Evolutionary conservation across 2,888 invertebrate species (phyloP), one percentile per base, ranked within the genome.

Genomic region (Andrena dorsata): DNA sequence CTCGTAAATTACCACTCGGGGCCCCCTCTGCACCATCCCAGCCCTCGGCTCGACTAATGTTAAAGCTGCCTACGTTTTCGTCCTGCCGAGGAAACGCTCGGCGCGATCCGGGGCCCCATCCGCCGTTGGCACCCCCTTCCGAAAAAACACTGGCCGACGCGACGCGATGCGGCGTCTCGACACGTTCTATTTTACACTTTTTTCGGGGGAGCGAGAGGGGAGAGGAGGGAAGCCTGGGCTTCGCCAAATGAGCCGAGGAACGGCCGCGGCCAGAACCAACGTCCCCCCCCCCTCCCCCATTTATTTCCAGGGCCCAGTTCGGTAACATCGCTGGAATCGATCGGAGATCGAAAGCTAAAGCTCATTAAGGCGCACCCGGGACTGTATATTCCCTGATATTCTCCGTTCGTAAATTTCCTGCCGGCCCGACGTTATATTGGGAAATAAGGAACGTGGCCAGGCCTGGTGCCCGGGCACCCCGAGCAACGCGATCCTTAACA

Each of bases 1-100:
- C 93, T 93, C 93, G 93, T 93, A 93, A 93, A 93, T 93, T 93
- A 93, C 92, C 91, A 88, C 88, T 87, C 87, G 76, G 75, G 68
- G 58, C 71, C 80, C 76, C 83, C 89, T 76, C 85, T 82, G 76
- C 85, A 20, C 23, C 80, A 70, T 86, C 85, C 85, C 77, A 75
- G 69, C 80, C 77, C 83, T 81, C 71, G 84, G 82, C 86, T 82
- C 89, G 75, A 74, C 82, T 88, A 88, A 88, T 83, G 85, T 88
- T 88, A 85, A 56, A 87, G 80, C 86, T 89, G 89, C 87, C 90
- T 89, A 84, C 90, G 90, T 90, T 91, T 90, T 90, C 91, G 90
- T 90, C 88, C 89, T 86, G 83, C 85, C 86, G 86, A 81, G 88
- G 90, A 88, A 90, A 89, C 88, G 87, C 86, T 82, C 80, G 76